phyloP scores from a whole-genome alignment of 2,113 vertebrate genomes.

The Podarcis muralis region DNA sequence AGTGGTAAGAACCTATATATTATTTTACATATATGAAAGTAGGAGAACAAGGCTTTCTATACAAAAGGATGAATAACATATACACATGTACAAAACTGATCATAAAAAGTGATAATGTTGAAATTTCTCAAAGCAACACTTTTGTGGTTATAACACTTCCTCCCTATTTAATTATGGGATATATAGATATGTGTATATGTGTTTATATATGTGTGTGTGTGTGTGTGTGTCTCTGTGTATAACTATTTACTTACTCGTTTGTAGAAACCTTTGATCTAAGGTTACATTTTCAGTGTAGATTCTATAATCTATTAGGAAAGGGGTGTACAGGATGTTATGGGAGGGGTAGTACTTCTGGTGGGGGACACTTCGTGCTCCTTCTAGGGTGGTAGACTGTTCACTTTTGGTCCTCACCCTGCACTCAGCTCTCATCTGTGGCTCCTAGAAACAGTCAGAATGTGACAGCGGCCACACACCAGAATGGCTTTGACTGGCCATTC shows the following conservation, averaged over 20 bases:
- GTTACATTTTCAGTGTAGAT: neutral
- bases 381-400: no score
- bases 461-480: no score
- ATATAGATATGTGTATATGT: neutral
- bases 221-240: no score
- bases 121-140: constrained; percentile 54
- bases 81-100: neutral
- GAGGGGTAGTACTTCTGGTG: no score
- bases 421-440: no score
- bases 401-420: no score
- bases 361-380: no score
- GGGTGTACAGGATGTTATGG: neutral
- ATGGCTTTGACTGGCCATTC: no score
- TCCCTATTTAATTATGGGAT: neutral
- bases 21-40: constrained; percentile 27
- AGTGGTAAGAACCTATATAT: neutral
- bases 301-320: no score
- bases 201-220: no score
- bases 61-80: constrained; percentile 50
- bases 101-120: neutral
- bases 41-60: neutral
- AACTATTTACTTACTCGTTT: neutral
- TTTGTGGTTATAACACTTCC: constrained; percentile 16
- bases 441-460: no score
- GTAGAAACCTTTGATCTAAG: neutral